phyloP scores from a whole-genome alignment of 2,888 invertebrate species.

The Arctia plantaginis region DNA sequence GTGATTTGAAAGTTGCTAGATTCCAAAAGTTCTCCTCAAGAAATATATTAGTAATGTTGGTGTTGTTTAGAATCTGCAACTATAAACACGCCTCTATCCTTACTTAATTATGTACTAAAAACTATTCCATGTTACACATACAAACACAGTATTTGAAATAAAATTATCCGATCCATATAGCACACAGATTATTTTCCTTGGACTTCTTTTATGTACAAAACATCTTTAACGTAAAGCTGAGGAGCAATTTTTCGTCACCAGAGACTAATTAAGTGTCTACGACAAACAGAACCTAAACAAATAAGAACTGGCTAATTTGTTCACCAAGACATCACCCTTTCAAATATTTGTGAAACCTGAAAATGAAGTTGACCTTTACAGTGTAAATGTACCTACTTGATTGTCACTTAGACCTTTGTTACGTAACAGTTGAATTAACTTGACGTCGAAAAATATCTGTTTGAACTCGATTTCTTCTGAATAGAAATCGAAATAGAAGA shows the following conservation, averaged over 20 bases:
- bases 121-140: not conserved
- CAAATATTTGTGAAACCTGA: constrained; percentile 48
- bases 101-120: not conserved
- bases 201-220: not conserved
- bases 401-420: constrained; percentile 14
- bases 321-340: constrained; percentile 41
- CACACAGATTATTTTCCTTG: not conserved
- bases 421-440: not conserved
- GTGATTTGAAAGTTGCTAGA: not conserved
- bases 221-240: constrained; percentile 5
- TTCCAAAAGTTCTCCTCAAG: not conserved
- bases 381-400: constrained; percentile 34
- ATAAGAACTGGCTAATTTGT: constrained; percentile 45
- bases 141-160: not conserved
- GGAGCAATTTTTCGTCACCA: constrained; percentile 20
- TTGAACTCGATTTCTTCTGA: not conserved
- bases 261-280: constrained; percentile 34
- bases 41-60: no score
- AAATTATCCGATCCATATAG: not conserved
- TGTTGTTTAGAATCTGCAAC: not conserved
- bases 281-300: constrained; percentile 43
- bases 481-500: not conserved
- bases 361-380: constrained; percentile 26
- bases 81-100: not conserved
- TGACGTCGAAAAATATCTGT: constrained; percentile 7